Percentiles rank a stretch among this genome's conserved stretches.
Evolutionary conservation across 2,113 vertebrate species (phyloP).

Genomic region (Halcyon malimbica): DNA sequence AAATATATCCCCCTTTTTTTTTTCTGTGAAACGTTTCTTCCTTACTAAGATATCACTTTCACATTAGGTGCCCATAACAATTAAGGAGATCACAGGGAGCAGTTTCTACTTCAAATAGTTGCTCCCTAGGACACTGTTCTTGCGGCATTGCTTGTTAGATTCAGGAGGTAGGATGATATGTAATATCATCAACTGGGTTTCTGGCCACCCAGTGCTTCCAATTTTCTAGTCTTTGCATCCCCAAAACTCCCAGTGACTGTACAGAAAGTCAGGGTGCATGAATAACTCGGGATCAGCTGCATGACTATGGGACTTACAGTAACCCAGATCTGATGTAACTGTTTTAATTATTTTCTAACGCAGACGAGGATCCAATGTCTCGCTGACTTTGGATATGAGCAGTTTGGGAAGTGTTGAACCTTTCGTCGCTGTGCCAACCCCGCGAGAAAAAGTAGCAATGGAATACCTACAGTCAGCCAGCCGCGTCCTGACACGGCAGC

Average conservation of each 20-base stretch:
- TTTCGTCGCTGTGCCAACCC: conserved; percentile 80
- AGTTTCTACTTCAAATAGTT: not conserved
- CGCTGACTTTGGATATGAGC: conserved; percentile 94
- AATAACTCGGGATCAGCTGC: not conserved
- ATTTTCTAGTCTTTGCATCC: not conserved
- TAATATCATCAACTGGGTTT: not conserved
- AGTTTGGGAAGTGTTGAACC: conserved; percentile 88
- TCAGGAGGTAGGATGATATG: not conserved
- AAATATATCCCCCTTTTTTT: not conserved
- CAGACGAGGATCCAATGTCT: conserved; percentile 95
- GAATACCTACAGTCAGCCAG: conserved; percentile 90
- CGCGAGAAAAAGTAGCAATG: conserved; percentile 86
- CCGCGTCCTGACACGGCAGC: conserved; percentile 82
- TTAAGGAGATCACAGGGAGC: not conserved
- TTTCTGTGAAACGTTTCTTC: not conserved
- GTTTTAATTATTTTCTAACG: conserved; percentile 2
- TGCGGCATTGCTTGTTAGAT: not conserved
- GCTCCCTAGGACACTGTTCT: not conserved
- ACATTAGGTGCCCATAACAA: not conserved
- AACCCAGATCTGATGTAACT: not conserved
- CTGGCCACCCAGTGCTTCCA: not conserved
- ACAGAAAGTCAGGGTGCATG: not conserved
- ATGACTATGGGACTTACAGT: not conserved
- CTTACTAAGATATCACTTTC: not conserved
- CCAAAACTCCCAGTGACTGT: not conserved